phyloP scores from a whole-genome alignment of 2,888 invertebrate genomes.

The Heliconius erato region DNA sequence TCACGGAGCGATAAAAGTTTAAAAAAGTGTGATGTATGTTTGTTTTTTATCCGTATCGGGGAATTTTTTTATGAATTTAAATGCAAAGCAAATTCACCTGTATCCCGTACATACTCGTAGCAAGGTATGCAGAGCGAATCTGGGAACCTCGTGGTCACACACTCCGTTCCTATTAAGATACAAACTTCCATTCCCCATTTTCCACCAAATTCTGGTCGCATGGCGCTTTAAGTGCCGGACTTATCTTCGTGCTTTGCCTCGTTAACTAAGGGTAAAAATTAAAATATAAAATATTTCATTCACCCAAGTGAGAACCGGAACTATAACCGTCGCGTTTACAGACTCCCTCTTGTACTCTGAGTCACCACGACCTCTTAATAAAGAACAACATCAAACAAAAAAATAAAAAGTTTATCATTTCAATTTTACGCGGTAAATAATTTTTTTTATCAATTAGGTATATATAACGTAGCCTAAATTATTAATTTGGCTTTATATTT shows the following conservation, averaged over 20 bases:
- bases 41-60: no score
- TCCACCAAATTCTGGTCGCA: not conserved
- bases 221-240: not conserved
- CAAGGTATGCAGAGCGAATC: not conserved
- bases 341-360: no score
- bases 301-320: no score
- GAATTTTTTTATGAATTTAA: not conserved
- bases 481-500: not conserved
- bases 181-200: not conserved
- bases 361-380: no score
- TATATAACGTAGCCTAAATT: not conserved
- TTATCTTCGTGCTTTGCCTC: not conserved
- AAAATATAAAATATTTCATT: not conserved
- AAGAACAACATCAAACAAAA: no score
- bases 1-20: no score
- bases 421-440: not conserved
- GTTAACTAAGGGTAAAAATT: not conserved
- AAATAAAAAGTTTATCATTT: not conserved
- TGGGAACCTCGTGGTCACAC: not conserved
- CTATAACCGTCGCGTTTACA: no score
- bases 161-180: not conserved
- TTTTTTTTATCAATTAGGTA: not conserved
- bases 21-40: no score
- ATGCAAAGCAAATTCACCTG: not conserved
- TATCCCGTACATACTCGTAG: not conserved